Evolutionary conservation across 2,113 vertebrate genomes (phyloP).

Genomic region (Platycercus adscitus): DNA sequence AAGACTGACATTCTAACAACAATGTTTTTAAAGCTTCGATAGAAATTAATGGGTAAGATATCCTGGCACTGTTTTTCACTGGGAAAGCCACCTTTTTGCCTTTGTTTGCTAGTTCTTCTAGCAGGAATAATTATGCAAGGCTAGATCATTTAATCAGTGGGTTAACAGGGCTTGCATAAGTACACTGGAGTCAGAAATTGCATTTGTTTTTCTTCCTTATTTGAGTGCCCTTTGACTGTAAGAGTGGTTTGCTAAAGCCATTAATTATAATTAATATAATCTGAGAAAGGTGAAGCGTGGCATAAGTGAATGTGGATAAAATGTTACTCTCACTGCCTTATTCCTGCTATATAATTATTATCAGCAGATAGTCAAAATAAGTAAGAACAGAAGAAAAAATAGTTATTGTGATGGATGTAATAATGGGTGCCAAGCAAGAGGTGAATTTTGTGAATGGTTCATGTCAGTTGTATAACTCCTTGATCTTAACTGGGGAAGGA

Average conservation of each 20-base stretch:
- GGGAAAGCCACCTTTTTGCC: background rate
- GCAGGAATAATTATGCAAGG: background rate
- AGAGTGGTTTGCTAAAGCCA: background rate
- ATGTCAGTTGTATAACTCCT: background rate
- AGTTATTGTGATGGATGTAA: background rate
- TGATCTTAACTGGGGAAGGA: background rate
- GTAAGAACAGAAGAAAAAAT: background rate
- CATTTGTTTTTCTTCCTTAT: slow-evolving; percentile 6
- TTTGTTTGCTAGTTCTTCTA: background rate
- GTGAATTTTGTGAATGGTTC: background rate
- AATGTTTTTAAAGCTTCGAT: background rate
- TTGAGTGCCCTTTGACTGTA: background rate
- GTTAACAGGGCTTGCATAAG: background rate
- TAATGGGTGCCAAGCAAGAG: background rate
- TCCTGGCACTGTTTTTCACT: background rate
- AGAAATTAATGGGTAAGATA: background rate
- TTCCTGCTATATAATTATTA: background rate
- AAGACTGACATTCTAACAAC: background rate
- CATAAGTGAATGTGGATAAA: background rate
- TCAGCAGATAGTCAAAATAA: background rate
- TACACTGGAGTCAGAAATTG: background rate
- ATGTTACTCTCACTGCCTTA: background rate
- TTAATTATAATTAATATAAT: slow-evolving; percentile 17
- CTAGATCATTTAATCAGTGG: background rate
- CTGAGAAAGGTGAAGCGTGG: background rate